phyloP scores from a whole-genome alignment of 2,888 invertebrate species.

The Acronicta leporina region DNA sequence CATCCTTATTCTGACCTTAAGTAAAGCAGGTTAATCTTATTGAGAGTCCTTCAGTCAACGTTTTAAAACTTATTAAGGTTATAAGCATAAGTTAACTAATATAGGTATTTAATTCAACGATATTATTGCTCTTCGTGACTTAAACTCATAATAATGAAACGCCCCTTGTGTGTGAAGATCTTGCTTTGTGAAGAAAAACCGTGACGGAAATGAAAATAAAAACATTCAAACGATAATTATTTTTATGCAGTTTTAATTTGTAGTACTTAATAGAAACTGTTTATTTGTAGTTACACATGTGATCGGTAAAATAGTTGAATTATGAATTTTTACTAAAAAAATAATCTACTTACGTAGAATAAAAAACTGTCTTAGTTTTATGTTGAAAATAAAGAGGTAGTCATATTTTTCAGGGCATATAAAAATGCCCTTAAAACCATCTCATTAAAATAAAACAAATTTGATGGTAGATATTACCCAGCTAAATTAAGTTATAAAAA shows the following conservation, averaged over 20 bases:
- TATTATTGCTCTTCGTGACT: slow-evolving; percentile 39
- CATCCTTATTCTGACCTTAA: no score
- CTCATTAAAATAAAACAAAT: no score
- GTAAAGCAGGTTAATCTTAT: no score
- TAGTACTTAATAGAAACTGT: background rate
- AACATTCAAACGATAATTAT: slow-evolving; percentile 13
- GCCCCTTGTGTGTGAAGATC: slow-evolving; percentile 20
- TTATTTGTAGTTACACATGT: background rate
- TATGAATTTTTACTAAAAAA: no score
- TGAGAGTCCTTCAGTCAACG: background rate
- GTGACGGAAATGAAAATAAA: slow-evolving; percentile 40
- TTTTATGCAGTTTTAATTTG: slow-evolving; percentile 29
- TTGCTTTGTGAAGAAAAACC: slow-evolving; percentile 31
- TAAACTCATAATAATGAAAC: slow-evolving; percentile 23
- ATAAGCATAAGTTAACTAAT: slow-evolving; percentile 24
- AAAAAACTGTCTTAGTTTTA: no score
- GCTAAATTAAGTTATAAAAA: slow-evolving; percentile 20
- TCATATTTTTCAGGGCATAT: no score
- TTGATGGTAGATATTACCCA: no score
- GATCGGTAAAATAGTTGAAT: no score
- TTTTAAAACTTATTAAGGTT: slow-evolving; percentile 4
- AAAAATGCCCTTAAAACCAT: no score
- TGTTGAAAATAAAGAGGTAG: no score
- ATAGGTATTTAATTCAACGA: slow-evolving; percentile 26
- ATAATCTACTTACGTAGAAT: no score